Conservation (phyloP, 2,888 invertebrate genomes). For the Drosophila percnosoma region DNA sequence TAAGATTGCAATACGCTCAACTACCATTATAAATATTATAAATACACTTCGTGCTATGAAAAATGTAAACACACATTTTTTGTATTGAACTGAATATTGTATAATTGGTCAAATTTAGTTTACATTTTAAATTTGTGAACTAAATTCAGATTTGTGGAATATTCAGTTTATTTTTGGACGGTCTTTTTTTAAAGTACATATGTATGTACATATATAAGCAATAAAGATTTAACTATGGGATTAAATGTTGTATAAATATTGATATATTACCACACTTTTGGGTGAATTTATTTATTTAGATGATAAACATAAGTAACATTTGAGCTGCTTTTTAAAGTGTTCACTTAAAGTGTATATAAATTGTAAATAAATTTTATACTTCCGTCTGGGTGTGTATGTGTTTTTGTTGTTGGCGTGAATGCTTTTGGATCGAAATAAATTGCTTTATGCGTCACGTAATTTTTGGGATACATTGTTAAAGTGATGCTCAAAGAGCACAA, state of each 20-base stretch:
- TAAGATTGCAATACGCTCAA: neutral
- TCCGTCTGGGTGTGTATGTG: neutral
- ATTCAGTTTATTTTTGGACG: too few relatives aligned
- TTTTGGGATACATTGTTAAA: slow-evolving; percentile 21
- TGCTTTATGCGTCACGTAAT: slow-evolving; percentile 30
- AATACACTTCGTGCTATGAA: neutral
- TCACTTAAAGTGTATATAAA: neutral
- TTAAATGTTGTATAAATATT: neutral
- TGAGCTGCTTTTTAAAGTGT: neutral
- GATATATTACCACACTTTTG: neutral
- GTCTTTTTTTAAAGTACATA: neutral
- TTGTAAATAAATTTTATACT: neutral
- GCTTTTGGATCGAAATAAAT: slow-evolving; percentile 19
- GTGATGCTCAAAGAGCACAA: slow-evolving; percentile 7
- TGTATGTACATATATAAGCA: neutral
- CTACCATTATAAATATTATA: neutral
- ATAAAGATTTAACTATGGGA: neutral
- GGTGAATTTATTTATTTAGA: neutral
- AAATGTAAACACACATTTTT: neutral
- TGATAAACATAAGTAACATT: neutral
- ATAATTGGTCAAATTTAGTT: neutral
- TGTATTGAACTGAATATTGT: neutral
- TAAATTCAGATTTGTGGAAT: neutral
- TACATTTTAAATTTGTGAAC: neutral
- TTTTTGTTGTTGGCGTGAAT: slow-evolving; percentile 4